These are phyloP conservation scores for Corticium candelabrum DNA, from an alignment of 37 sponge, comb jelly and placozoan species.

Conservation along the genomic window DNA sequence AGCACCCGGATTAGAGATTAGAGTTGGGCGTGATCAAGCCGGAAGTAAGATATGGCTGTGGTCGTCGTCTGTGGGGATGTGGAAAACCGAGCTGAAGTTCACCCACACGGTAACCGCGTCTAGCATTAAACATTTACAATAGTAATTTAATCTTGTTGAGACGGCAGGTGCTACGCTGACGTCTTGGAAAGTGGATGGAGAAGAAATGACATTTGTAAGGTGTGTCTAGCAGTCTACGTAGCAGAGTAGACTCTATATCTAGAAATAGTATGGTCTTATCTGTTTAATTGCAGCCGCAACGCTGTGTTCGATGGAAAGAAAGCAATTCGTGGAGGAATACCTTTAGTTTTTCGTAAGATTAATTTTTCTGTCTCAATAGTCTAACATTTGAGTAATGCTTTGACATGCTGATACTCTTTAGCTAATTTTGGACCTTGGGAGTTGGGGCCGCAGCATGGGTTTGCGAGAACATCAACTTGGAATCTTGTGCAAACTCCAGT, in stretches of 20 bases:
- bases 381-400: background rate
- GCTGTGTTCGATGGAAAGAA: slow-evolving; percentile 86
- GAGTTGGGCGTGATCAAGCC: too few species aligned
- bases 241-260: background rate
- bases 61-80: slow-evolving; percentile 50
- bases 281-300: slow-evolving; percentile 36
- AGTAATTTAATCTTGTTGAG: background rate
- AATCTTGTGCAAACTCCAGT: background rate
- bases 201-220: slow-evolving; percentile 87
- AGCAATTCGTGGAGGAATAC: slow-evolving; percentile 86
- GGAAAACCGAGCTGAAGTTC: slow-evolving; percentile 56
- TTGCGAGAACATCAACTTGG: slow-evolving; percentile 74
- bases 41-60: slow-evolving; percentile 5
- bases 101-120: slow-evolving; percentile 57
- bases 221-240: slow-evolving; percentile 3
- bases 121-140: background rate
- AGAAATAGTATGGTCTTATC: background rate
- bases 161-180: slow-evolving; percentile 71
- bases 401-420: slow-evolving; percentile 8
- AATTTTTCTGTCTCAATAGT: background rate
- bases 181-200: slow-evolving; percentile 78
- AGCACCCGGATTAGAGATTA: too few species aligned
- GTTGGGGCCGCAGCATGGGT: slow-evolving; percentile 89
- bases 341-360: slow-evolving; percentile 79
- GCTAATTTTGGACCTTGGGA: slow-evolving; percentile 92